phyloP scores from a whole-genome alignment of 1,140 invertebrate species.

The Zophobas morio region DNA sequence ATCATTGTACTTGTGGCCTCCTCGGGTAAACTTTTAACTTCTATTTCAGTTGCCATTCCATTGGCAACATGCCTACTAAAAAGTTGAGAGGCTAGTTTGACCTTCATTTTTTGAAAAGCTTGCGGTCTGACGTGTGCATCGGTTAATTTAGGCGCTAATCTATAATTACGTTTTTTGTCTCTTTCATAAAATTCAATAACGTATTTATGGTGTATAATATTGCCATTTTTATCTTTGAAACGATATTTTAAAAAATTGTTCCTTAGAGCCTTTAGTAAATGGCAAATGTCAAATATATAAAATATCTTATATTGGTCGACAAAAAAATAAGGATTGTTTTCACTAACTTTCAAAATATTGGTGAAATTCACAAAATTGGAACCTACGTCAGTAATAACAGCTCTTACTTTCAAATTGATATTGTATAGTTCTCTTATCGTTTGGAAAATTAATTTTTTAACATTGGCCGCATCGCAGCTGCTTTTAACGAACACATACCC shows the following conservation, averaged over 20 bases:
- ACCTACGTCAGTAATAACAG: not conserved
- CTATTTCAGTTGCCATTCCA: no score
- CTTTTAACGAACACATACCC: not conserved
- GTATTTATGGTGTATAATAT: not conserved
- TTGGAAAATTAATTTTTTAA: not conserved
- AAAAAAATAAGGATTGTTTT: not conserved
- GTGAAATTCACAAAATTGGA: not conserved
- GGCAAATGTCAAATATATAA: not conserved
- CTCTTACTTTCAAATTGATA: not conserved
- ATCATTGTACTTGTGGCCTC: no score
- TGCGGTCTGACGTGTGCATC: no score
- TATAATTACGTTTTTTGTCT: not conserved
- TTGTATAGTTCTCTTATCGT: not conserved
- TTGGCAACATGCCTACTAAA: no score
- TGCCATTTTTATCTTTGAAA: not conserved
- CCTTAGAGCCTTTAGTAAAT: not conserved
- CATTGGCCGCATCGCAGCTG: not conserved
- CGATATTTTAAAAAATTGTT: not conserved
- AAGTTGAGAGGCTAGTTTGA: no score
- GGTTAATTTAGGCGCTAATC: not conserved
- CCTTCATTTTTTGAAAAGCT: no score
- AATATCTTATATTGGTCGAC: not conserved
- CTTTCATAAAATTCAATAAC: not conserved
- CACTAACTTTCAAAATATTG: not conserved
- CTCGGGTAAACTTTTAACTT: no score